phyloP scores from a whole-genome alignment of 2,113 vertebrate species.

The Candoia aspera region DNA sequence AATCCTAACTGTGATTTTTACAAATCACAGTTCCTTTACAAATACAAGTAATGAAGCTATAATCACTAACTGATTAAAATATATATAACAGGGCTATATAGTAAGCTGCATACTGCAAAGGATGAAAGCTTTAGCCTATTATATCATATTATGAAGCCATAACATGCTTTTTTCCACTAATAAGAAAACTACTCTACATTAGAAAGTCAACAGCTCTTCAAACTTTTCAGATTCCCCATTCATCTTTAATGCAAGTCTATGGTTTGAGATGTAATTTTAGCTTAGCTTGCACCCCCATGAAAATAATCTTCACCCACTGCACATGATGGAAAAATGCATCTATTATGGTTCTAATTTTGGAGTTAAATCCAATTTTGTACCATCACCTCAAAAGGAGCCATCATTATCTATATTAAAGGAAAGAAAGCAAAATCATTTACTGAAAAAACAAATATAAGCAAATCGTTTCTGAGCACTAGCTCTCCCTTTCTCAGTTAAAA shows the following conservation, averaged over 20 bases:
- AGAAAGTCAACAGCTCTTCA: background rate
- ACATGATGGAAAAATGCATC: background rate
- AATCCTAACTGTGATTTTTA: background rate
- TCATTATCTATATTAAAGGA: background rate
- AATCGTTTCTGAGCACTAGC: background rate
- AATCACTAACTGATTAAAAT: too few species aligned
- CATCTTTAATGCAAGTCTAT: background rate
- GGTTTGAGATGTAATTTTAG: background rate
- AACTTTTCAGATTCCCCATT: background rate
- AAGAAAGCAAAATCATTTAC: background rate
- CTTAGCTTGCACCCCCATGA: background rate
- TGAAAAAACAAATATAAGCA: background rate
- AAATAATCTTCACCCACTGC: background rate
- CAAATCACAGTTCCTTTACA: background rate
- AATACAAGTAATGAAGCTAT: background rate
- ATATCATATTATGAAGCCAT: too few species aligned
- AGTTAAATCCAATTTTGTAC: background rate
- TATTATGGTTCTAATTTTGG: background rate
- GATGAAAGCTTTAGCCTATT: background rate
- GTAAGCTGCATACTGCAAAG: too few species aligned
- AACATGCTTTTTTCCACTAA: background rate
- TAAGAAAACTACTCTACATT: background rate
- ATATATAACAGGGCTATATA: background rate
- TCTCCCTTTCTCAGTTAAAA: background rate
- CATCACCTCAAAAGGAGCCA: background rate